Conservation (phyloP, 2,888 invertebrate genomes). For the Lithodes maja region DNA sequence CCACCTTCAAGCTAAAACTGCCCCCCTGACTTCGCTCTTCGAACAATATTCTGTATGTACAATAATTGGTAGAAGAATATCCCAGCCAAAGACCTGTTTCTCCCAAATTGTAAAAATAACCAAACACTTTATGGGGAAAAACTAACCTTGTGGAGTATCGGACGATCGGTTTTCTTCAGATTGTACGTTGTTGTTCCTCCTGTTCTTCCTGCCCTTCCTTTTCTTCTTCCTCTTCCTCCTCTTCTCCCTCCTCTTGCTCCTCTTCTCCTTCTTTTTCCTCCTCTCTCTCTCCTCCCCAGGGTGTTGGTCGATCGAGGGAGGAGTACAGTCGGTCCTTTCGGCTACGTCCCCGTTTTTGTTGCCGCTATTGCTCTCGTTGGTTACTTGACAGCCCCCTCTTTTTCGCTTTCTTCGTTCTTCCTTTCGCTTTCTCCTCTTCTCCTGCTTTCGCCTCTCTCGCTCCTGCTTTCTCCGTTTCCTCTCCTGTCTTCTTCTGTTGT, state of each 20-base stretch:
- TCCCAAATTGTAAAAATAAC: too few relatives aligned
- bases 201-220: neutral
- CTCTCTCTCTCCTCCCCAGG: neutral
- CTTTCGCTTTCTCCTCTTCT: slow-evolving; percentile 27
- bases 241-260: neutral
- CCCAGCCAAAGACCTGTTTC: too few relatives aligned
- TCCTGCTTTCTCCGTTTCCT: slow-evolving; percentile 29
- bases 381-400: neutral
- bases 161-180: neutral
- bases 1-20: too few relatives aligned
- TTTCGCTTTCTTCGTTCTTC: slow-evolving; percentile 23
- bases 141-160: neutral
- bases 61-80: too few relatives aligned
- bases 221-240: slow-evolving; percentile 1
- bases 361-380: neutral
- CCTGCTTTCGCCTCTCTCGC: slow-evolving; percentile 13
- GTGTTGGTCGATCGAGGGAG: too few relatives aligned
- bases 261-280: neutral
- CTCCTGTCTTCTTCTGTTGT: slow-evolving; percentile 12
- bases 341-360: neutral
- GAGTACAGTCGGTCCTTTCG: neutral
- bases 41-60: too few relatives aligned
- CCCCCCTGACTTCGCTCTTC: too few relatives aligned
- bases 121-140: neutral
- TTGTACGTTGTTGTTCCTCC: neutral